These are phyloP conservation scores for Oreochromis mossambicus DNA, from an alignment of 2,797 vertebrate species.

Conservation along the genomic window DNA sequence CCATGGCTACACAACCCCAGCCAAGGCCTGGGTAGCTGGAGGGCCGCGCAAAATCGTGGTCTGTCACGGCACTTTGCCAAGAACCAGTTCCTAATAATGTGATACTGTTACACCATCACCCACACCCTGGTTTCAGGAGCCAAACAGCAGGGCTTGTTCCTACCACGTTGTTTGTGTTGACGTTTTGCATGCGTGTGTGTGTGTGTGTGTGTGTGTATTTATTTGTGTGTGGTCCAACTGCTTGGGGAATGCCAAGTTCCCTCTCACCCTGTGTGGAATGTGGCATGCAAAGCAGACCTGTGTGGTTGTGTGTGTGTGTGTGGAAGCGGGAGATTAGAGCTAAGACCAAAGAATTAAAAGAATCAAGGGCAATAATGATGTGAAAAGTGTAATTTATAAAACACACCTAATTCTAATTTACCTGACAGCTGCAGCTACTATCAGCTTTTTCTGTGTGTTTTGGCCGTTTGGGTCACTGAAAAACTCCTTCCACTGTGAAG, in stretches of 20 bases:
- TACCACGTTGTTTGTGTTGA: slow-evolving; percentile 61
- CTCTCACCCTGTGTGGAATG: slow-evolving; percentile 54
- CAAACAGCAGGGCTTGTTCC: slow-evolving; percentile 11
- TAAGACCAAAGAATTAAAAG: neutral
- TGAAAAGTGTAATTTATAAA: neutral
- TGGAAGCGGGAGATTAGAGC: slow-evolving; percentile 5
- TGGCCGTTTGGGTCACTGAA: neutral
- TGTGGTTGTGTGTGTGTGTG: slow-evolving; percentile 12
- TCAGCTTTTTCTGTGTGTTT: neutral
- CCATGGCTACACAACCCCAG: slow-evolving; percentile 27
- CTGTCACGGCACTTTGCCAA: slow-evolving; percentile 45
- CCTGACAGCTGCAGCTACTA: neutral
- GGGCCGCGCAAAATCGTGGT: slow-evolving; percentile 23
- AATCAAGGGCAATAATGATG: neutral
- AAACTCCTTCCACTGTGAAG: neutral
- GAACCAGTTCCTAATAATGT: slow-evolving; percentile 41
- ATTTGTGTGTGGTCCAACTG: slow-evolving; percentile 54
- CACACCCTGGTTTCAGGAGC: slow-evolving; percentile 30
- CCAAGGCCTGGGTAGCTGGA: slow-evolving; percentile 6
- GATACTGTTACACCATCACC: slow-evolving; percentile 55
- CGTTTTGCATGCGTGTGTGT: slow-evolving; percentile 23
- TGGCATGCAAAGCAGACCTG: slow-evolving; percentile 27
- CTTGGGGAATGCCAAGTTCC: slow-evolving; percentile 60
- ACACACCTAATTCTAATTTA: neutral
- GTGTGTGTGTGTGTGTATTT: neutral